Evolutionary conservation across 2,797 vertebrate species (phyloP).

Genomic region (Diglossa cyanea): DNA sequence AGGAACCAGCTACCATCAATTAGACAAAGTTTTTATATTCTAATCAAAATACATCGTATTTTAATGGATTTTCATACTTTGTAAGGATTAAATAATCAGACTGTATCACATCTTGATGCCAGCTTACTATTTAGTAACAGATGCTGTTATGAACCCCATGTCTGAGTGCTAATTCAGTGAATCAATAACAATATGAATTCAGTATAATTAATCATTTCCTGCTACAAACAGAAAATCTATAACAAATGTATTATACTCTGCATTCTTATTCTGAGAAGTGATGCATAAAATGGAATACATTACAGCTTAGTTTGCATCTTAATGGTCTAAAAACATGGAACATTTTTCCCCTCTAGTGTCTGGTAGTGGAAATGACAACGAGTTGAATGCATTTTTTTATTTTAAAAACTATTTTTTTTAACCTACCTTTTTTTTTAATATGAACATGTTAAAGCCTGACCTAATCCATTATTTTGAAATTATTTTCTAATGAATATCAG

Average conservation of each 20-base stretch:
- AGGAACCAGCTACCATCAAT: background rate
- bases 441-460: background rate
- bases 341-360: conserved; percentile 64
- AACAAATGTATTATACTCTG: background rate
- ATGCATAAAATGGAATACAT: background rate
- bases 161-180: background rate
- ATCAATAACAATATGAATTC: background rate
- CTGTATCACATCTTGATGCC: background rate
- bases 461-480: background rate
- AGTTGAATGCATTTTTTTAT: background rate
- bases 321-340: background rate
- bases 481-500: background rate
- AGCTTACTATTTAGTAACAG: background rate
- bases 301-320: conserved; percentile 5
- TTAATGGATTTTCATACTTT: background rate
- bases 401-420: background rate
- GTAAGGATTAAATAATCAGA: background rate
- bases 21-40: background rate
- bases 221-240: background rate
- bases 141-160: background rate
- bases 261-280: background rate
- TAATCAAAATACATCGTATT: background rate
- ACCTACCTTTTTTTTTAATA: background rate
- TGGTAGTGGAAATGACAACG: conserved; percentile 27
- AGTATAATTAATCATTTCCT: background rate